Percentiles rank a stretch among this genome's conserved stretches.
phyloP scores from a whole-genome alignment of 2,888 invertebrate genomes.

The Drosophila buzzatii region DNA sequence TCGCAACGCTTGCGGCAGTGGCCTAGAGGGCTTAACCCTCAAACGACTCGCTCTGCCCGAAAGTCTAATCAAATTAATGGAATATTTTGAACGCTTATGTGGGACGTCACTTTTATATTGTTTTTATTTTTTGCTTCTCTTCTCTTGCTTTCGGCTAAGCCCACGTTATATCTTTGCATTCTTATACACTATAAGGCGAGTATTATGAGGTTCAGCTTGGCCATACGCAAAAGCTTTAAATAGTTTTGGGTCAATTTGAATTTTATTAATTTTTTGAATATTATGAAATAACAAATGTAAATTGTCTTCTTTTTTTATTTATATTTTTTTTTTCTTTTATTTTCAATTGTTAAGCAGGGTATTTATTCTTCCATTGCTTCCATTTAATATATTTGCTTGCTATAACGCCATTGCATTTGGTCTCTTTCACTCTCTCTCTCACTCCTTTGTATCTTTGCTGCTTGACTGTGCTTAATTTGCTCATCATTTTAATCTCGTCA shows the following conservation, averaged over 20 bases:
- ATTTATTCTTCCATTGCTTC: too few relatives aligned
- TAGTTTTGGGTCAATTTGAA: conserved; percentile 12
- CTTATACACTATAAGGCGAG: conserved; percentile 16
- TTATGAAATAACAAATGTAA: background rate
- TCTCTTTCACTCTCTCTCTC: background rate
- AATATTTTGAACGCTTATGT: conserved; percentile 63
- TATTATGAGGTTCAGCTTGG: conserved; percentile 26
- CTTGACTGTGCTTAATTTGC: background rate
- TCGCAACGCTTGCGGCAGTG: conserved; percentile 30
- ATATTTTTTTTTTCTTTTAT: background rate
- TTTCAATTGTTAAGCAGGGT: background rate
- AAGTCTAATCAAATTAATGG: conserved; percentile 79
- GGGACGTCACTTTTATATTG: conserved; percentile 7
- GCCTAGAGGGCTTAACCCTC: conserved; percentile 19
- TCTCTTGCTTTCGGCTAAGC: conserved; percentile 1
- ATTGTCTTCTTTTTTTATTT: background rate
- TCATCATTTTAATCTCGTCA: background rate
- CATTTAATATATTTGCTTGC: too few relatives aligned
- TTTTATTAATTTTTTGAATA: background rate
- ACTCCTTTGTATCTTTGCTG: background rate
- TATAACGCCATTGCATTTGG: too few relatives aligned
- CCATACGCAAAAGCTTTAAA: conserved; percentile 5
- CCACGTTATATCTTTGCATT: conserved; percentile 2
- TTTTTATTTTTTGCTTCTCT: conserved; percentile 5
- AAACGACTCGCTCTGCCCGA: conserved; percentile 29